phyloP scores from a whole-genome alignment of 2,797 vertebrate genomes.

The Tauraco hartlaubi region DNA sequence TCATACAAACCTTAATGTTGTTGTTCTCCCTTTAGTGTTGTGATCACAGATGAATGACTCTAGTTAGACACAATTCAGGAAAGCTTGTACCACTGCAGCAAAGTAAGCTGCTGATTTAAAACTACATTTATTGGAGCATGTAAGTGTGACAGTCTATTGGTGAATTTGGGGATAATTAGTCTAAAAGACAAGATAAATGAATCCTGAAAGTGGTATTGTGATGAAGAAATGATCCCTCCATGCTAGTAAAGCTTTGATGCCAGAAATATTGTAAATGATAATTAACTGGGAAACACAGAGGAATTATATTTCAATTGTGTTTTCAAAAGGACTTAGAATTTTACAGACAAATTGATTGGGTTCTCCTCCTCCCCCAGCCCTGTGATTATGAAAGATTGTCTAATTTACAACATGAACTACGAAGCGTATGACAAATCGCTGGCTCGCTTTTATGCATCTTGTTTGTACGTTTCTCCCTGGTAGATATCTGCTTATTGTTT shows the following conservation, averaged over 20 bases:
- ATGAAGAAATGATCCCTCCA: constrained; percentile 77
- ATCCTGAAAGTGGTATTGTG: constrained; percentile 86
- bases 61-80: constrained; percentile 84
- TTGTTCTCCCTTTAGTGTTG: constrained; percentile 81
- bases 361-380: constrained; percentile 80
- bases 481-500: constrained; percentile 73
- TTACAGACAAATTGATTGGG: constrained; percentile 90
- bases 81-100: constrained; percentile 72
- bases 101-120: constrained; percentile 85
- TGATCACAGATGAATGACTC: constrained; percentile 86
- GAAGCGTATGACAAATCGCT: constrained; percentile 89
- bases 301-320: constrained; percentile 81
- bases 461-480: constrained; percentile 51
- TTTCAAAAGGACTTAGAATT: constrained; percentile 86
- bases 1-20: constrained; percentile 79
- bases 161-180: constrained; percentile 93
- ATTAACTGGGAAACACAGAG: constrained; percentile 88
- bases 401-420: constrained; percentile 88
- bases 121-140: constrained; percentile 91
- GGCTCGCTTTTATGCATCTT: constrained; percentile 87
- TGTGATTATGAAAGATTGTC: constrained; percentile 95
- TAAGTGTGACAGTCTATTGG: constrained; percentile 88
- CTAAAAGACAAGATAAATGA: constrained; percentile 98
- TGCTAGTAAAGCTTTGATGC: constrained; percentile 79
- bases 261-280: constrained; percentile 87